These are phyloP conservation scores for Alethe diademata DNA, from an alignment of 2,113 vertebrate species.

Conservation along the genomic window DNA sequence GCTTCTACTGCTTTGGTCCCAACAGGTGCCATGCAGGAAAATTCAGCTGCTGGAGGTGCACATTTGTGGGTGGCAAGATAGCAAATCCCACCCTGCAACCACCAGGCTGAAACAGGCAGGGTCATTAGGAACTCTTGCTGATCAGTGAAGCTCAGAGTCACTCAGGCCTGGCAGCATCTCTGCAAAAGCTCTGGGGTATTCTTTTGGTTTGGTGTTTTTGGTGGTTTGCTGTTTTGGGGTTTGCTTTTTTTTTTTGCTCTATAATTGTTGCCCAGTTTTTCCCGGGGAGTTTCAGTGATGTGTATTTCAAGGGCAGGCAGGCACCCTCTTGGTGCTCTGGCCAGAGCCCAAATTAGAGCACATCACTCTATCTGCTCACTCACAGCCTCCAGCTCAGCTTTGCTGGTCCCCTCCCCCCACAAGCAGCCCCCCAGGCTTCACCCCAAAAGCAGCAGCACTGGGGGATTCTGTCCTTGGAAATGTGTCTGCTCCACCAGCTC, in stretches of 20 bases:
- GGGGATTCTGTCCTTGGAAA: neutral
- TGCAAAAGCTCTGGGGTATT: neutral
- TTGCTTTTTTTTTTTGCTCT: neutral
- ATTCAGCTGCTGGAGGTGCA: neutral
- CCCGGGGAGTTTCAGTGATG: neutral
- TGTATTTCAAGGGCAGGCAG: neutral
- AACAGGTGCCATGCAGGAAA: neutral
- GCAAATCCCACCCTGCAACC: neutral
- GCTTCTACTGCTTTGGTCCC: neutral
- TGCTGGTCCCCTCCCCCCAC: neutral
- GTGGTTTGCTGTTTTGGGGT: neutral
- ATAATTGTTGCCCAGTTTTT: neutral
- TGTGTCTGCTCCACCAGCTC: neutral
- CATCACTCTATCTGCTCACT: neutral
- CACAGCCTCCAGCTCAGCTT: neutral
- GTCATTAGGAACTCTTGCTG: neutral
- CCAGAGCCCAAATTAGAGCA: neutral
- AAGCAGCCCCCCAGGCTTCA: neutral
- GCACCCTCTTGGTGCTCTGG: neutral
- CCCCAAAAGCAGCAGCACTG: neutral
- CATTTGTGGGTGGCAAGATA: accelerated
- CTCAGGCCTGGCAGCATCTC: neutral
- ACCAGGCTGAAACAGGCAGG: neutral
- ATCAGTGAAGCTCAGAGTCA: neutral
- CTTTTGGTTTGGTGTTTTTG: neutral